These are phyloP conservation scores for Macrochelys suwanniensis DNA, from an alignment of 2,797 vertebrate genomes.

Conservation along the genomic window DNA sequence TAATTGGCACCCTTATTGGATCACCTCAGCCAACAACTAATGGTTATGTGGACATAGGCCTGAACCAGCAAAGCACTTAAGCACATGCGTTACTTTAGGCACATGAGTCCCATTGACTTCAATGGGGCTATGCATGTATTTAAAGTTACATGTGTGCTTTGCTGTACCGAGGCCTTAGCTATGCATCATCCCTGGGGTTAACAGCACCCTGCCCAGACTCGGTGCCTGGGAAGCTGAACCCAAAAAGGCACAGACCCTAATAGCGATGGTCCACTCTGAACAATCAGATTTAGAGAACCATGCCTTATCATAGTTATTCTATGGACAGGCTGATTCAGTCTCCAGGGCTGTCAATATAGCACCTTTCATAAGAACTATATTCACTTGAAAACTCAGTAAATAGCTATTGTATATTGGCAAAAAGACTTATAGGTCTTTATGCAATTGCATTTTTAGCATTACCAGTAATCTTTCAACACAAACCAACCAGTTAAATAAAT, in stretches of 20 bases:
- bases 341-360: background rate
- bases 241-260: background rate
- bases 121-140: background rate
- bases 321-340: background rate
- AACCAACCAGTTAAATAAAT: background rate
- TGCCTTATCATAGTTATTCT: background rate
- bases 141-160: background rate
- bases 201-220: background rate
- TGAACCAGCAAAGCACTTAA: background rate
- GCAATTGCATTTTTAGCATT: background rate
- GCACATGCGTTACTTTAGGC: fast-evolving
- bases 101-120: background rate
- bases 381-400: background rate
- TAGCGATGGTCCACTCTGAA: background rate
- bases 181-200: background rate
- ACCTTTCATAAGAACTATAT: background rate
- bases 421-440: background rate
- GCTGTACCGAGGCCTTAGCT: background rate
- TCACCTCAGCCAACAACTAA: background rate
- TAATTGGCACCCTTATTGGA: background rate
- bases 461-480: background rate
- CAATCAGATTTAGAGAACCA: background rate
- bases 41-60: background rate
- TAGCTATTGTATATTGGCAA: background rate
- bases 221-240: background rate